These are phyloP conservation scores for Syrphus vitripennis DNA, from an alignment of 2,888 invertebrate species.

Conservation along the genomic window DNA sequence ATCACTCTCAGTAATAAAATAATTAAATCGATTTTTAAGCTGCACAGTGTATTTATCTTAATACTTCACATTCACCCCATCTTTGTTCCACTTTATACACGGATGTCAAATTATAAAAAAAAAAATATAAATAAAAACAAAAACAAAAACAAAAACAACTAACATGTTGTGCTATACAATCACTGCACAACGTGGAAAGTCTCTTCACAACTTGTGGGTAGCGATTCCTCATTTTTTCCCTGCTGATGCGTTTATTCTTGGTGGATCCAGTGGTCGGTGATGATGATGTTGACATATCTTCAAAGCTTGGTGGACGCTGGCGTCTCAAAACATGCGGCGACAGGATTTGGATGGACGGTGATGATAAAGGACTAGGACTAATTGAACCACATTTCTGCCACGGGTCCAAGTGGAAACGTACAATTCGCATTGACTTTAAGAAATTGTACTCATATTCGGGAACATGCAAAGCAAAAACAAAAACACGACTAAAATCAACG, in stretches of 20 bases:
- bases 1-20: background rate
- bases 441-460: slow-evolving; percentile 33
- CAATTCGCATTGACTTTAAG: slow-evolving; percentile 78
- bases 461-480: slow-evolving; percentile 33
- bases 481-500: slow-evolving; percentile 9
- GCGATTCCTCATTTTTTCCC: slow-evolving; percentile 78
- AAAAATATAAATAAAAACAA: background rate
- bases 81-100: background rate
- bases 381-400: slow-evolving; percentile 80
- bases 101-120: slow-evolving; percentile 14
- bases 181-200: slow-evolving; percentile 83
- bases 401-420: slow-evolving; percentile 81
- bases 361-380: slow-evolving; percentile 78
- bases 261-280: slow-evolving; percentile 71
- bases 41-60: background rate
- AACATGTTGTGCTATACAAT: slow-evolving; percentile 83
- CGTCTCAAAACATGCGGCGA: slow-evolving; percentile 79
- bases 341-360: slow-evolving; percentile 77
- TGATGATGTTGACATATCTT: slow-evolving; percentile 74
- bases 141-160: slow-evolving; percentile 34
- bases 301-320: slow-evolving; percentile 79
- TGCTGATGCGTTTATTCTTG: slow-evolving; percentile 41
- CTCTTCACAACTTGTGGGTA: slow-evolving; percentile 81
- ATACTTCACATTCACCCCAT: background rate
- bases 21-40: background rate